A percentile compares a stretch with the other conserved stretches of the same genome.
Conservation (phyloP, 1,140 invertebrate genomes). For the Mya arenaria region DNA sequence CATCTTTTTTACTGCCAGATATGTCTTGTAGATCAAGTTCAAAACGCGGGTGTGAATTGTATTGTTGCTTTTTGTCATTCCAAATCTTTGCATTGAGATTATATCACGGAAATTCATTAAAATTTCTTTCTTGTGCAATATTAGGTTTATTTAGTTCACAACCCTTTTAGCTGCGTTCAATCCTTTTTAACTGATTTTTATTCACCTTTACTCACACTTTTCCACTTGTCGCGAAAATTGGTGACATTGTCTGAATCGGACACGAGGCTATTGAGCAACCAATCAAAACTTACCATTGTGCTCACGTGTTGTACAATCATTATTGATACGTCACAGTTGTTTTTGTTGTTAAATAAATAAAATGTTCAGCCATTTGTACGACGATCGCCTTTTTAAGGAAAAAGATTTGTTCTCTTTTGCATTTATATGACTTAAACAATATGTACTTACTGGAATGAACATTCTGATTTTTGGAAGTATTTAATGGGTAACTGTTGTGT, state of each 20-base stretch:
- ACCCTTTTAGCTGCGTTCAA: neutral
- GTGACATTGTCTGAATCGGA: neutral
- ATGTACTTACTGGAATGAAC: neutral
- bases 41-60: neutral
- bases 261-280: constrained; percentile 37
- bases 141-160: neutral
- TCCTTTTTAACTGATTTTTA: neutral
- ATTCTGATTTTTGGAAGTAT: neutral
- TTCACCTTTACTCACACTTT: neutral
- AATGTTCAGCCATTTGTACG: neutral
- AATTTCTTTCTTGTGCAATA: constrained; percentile 12
- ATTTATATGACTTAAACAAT: too few relatives aligned
- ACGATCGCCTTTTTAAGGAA: neutral
- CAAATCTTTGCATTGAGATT: constrained; percentile 10
- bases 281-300: constrained; percentile 36
- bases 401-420: too few relatives aligned
- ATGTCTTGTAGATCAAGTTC: neutral
- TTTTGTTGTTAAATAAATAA: neutral
- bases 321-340: too few relatives aligned
- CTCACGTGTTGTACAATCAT: constrained; percentile 21
- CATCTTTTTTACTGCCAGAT: neutral
- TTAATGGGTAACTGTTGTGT: neutral
- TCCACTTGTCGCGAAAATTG: neutral
- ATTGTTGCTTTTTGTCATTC: too few relatives aligned
- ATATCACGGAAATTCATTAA: neutral